Conservation (phyloP, 2,888 invertebrate species). For the Scrobipalpa atriplicella region DNA sequence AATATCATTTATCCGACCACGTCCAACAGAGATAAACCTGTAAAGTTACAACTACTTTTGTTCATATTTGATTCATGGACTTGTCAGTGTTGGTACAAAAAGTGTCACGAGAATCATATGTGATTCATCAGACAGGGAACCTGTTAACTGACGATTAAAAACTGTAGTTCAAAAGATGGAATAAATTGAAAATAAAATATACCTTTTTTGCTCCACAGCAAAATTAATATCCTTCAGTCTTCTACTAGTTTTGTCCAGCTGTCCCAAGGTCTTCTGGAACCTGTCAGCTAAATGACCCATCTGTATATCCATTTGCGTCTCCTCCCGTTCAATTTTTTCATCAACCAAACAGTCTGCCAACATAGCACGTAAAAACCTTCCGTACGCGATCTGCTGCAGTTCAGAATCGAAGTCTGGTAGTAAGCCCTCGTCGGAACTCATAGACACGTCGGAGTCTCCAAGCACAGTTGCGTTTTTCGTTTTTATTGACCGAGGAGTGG, state of each 20-base stretch:
- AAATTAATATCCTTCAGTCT: conserved; percentile 74
- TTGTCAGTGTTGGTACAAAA: too few species aligned
- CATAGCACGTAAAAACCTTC: conserved; percentile 63
- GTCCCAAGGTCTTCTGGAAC: conserved; percentile 69
- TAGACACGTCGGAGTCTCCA: conserved; percentile 50
- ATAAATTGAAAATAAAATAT: conserved; percentile 32
- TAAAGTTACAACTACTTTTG: too few species aligned
- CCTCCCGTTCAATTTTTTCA: conserved; percentile 68
- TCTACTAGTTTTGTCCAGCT: conserved; percentile 71
- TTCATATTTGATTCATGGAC: too few species aligned
- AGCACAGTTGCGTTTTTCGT: conserved; percentile 48
- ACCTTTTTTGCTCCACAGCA: conserved; percentile 75
- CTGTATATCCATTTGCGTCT: conserved; percentile 69
- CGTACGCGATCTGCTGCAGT: conserved; percentile 62
- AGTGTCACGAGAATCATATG: too few species aligned
- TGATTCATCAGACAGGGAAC: too few species aligned
- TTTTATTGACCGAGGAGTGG: conserved; percentile 42
- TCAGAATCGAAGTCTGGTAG: conserved; percentile 58
- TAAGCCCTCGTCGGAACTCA: conserved; percentile 47
- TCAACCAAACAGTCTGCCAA: conserved; percentile 67
- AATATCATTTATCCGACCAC: too few species aligned
- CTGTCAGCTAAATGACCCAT: conserved; percentile 71
- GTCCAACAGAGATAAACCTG: too few species aligned
- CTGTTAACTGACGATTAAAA: too few species aligned
- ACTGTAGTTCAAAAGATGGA: too few species aligned